These are phyloP conservation scores for Acleris emargana DNA, from an alignment of 2,888 invertebrate genomes.

Conservation along the genomic window DNA sequence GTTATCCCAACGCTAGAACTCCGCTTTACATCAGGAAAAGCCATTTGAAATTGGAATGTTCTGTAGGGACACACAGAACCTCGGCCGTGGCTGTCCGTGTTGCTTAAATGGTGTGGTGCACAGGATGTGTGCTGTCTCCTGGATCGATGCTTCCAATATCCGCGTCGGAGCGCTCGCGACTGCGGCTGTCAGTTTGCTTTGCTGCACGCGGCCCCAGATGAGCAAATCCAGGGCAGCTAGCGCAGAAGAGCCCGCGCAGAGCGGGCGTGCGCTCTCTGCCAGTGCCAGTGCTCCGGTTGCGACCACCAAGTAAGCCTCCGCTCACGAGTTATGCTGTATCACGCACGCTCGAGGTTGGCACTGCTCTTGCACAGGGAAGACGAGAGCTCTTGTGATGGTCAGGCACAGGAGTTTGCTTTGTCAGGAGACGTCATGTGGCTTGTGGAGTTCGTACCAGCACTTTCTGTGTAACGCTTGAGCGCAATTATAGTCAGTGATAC, in stretches of 20 bases:
- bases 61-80: slow-evolving; percentile 37
- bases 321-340: slow-evolving; percentile 40
- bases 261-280: slow-evolving; percentile 80
- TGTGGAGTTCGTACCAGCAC: too few species aligned
- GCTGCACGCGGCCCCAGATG: slow-evolving; percentile 92
- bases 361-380: neutral
- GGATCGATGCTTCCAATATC: slow-evolving; percentile 95
- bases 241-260: slow-evolving; percentile 77
- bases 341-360: slow-evolving; percentile 28
- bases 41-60: slow-evolving; percentile 35
- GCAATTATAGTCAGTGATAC: too few species aligned
- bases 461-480: too few species aligned
- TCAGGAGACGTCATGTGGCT: too few species aligned
- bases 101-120: slow-evolving; percentile 79
- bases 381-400: too few species aligned
- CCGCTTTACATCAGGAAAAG: slow-evolving; percentile 4
- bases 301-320: slow-evolving; percentile 81
- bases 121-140: slow-evolving; percentile 94
- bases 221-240: slow-evolving; percentile 82
- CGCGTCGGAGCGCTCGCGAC: slow-evolving; percentile 90
- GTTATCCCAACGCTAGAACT: slow-evolving; percentile 5
- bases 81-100: slow-evolving; percentile 56
- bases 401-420: too few species aligned
- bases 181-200: slow-evolving; percentile 96
- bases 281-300: slow-evolving; percentile 77